Percentiles rank a stretch among this genome's conserved stretches.
phyloP scores from a whole-genome alignment of 1,140 invertebrate species.

The Atopsyche davidsoni region DNA sequence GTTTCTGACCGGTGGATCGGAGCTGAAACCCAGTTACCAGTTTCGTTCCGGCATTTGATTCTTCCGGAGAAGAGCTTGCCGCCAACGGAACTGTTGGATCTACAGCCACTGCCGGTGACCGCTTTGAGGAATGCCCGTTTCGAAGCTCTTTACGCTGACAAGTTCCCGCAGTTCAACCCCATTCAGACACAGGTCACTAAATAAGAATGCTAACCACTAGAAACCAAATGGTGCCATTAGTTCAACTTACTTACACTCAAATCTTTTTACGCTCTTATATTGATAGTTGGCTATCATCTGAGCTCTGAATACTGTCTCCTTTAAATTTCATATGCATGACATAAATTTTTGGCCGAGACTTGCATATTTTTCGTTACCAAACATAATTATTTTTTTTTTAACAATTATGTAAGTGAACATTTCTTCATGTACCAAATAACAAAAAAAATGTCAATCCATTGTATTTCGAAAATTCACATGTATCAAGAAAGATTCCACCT shows the following conservation, averaged over 20 bases:
- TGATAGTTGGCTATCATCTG: too few relatives aligned
- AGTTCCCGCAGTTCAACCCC: constrained; percentile 94
- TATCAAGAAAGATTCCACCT: too few relatives aligned
- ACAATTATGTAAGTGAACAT: too few relatives aligned
- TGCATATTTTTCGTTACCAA: background rate
- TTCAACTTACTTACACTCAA: too few relatives aligned
- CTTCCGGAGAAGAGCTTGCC: constrained; percentile 97
- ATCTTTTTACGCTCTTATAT: too few relatives aligned
- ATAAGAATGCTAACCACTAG: too few relatives aligned
- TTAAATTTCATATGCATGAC: background rate
- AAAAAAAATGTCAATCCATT: too few relatives aligned
- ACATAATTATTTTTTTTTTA: too few relatives aligned
- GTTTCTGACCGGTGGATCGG: constrained; percentile 80
- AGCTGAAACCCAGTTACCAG: constrained; percentile 92
- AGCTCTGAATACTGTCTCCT: too few relatives aligned
- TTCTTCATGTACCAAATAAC: too few relatives aligned
- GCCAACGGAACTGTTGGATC: constrained; percentile 95
- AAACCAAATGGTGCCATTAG: too few relatives aligned
- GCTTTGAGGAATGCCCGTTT: constrained; percentile 78
- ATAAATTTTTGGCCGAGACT: background rate
- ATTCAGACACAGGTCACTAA: constrained; percentile 88
- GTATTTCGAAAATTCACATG: too few relatives aligned
- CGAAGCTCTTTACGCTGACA: constrained; percentile 79
- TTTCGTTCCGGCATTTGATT: constrained; percentile 96
- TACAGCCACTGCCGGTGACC: constrained; percentile 90